Conservation (phyloP, 2,888 invertebrate genomes). For the Acronicta leporina region DNA sequence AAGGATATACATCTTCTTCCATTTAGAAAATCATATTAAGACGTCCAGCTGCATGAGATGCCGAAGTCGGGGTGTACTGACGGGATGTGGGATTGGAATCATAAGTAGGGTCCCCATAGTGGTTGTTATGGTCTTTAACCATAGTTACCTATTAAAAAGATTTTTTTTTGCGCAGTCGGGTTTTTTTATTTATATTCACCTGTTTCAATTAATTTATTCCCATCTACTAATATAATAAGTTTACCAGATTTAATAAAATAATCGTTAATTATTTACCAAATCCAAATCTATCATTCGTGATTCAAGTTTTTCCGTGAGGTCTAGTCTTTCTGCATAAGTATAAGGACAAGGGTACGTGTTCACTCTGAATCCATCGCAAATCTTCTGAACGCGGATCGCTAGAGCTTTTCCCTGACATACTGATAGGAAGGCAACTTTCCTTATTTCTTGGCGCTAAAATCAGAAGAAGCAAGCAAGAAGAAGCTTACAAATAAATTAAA, state of each 20-base stretch:
- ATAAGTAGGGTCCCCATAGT: too few relatives aligned
- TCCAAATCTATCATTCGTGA: conserved; percentile 94
- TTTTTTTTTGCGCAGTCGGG: too few relatives aligned
- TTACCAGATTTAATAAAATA: neutral
- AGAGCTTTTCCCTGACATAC: conserved; percentile 96
- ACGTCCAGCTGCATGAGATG: too few relatives aligned
- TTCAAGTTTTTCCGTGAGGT: conserved; percentile 93
- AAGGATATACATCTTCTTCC: too few relatives aligned
- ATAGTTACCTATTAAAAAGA: too few relatives aligned
- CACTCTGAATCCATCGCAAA: conserved; percentile 96
- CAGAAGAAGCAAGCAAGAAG: too few relatives aligned
- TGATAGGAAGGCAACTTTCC: conserved; percentile 95
- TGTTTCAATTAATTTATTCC: neutral
- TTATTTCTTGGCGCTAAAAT: conserved; percentile 93
- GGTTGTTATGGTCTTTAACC: too few relatives aligned
- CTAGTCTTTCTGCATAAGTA: conserved; percentile 92
- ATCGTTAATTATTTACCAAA: conserved; percentile 82
- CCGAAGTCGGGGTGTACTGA: too few relatives aligned
- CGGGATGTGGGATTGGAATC: too few relatives aligned
- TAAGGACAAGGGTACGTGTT: conserved; percentile 96
- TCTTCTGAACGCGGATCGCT: conserved; percentile 94
- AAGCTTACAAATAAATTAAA: too few relatives aligned
- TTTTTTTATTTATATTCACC: too few relatives aligned
- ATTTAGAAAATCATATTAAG: too few relatives aligned
- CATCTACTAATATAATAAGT: neutral